Percentiles rank a stretch among this genome's conserved stretches.
These are phyloP conservation scores for Petrophora chlorosata DNA, from an alignment of 2,888 invertebrate species.

Conservation along the genomic window DNA sequence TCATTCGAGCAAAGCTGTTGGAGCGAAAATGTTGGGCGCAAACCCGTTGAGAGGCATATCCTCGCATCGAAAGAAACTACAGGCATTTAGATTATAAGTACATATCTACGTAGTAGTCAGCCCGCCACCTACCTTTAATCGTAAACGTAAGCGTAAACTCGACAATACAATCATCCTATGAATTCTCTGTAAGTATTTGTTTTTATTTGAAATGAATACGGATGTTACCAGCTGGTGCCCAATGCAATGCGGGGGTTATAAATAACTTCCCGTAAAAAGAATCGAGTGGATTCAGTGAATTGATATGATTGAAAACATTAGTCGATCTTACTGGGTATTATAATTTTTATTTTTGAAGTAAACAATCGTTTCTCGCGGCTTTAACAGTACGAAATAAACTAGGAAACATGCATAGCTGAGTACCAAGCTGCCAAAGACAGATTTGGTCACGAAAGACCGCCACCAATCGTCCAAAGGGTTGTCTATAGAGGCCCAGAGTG, in stretches of 20 bases:
- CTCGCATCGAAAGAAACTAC: not conserved
- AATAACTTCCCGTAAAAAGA: slow-evolving; percentile 40
- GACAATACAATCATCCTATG: slow-evolving; percentile 13
- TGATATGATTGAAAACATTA: slow-evolving; percentile 33
- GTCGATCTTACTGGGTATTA: slow-evolving; percentile 21
- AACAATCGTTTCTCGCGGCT: slow-evolving; percentile 84
- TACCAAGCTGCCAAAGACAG: slow-evolving; percentile 84
- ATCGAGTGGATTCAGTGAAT: slow-evolving; percentile 31
- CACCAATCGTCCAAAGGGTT: slow-evolving; percentile 87
- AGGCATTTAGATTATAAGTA: not conserved
- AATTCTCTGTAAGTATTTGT: slow-evolving; percentile 43
- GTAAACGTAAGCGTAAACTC: slow-evolving; percentile 14
- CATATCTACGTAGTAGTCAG: too few relatives aligned
- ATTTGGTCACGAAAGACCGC: slow-evolving; percentile 86
- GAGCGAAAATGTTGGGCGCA: slow-evolving; percentile 10
- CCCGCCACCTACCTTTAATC: not conserved
- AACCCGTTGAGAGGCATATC: slow-evolving; percentile 11
- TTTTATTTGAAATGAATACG: slow-evolving; percentile 40
- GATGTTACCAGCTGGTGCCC: slow-evolving; percentile 48
- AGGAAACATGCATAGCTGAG: slow-evolving; percentile 85
- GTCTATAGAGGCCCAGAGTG: slow-evolving; percentile 83
- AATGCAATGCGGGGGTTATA: slow-evolving; percentile 34
- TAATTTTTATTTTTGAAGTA: slow-evolving; percentile 57
- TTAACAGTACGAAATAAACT: slow-evolving; percentile 85
- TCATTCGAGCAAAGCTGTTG: slow-evolving; percentile 18